Evolutionary conservation across 2,888 invertebrate species (phyloP).

Genomic region (Caenorhabditis japonica): DNA sequence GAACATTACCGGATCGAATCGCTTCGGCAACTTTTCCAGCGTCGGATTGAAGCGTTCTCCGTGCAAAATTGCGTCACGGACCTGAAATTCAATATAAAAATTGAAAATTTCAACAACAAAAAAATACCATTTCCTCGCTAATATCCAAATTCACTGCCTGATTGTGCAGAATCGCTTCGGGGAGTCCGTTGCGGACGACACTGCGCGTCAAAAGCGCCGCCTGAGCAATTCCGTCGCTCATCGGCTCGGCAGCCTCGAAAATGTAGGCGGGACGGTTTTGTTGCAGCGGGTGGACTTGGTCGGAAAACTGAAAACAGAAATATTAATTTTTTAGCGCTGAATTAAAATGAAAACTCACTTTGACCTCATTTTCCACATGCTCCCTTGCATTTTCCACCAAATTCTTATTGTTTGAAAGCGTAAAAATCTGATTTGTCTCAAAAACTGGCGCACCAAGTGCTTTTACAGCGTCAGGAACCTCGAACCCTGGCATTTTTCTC

Average conservation of each 20-base stretch:
- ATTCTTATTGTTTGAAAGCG: conserved; percentile 50
- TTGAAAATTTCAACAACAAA: too few relatives aligned
- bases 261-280: conserved; percentile 61
- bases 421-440: conserved; percentile 63
- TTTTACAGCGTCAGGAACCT: conserved; percentile 65
- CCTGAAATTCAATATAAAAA: conserved; percentile 32
- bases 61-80: conserved; percentile 71
- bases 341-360: conserved; percentile 1
- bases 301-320: conserved; percentile 30
- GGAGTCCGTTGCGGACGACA: conserved; percentile 61
- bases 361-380: conserved; percentile 1
- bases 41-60: conserved; percentile 75
- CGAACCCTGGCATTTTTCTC: conserved; percentile 63
- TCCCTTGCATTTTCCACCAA: conserved; percentile 4
- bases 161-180: conserved; percentile 60
- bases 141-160: conserved; percentile 50
- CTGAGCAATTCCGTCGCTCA: conserved; percentile 74
- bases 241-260: conserved; percentile 70
- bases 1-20: conserved; percentile 75
- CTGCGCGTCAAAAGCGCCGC: conserved; percentile 70
- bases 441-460: conserved; percentile 63
- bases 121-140: conserved; percentile 61
- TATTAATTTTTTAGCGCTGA: too few relatives aligned
- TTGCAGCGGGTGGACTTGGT: conserved; percentile 67
- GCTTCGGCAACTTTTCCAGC: conserved; percentile 67